phyloP scores from a whole-genome alignment of 2,113 vertebrate genomes.

The Silurus asotus region DNA sequence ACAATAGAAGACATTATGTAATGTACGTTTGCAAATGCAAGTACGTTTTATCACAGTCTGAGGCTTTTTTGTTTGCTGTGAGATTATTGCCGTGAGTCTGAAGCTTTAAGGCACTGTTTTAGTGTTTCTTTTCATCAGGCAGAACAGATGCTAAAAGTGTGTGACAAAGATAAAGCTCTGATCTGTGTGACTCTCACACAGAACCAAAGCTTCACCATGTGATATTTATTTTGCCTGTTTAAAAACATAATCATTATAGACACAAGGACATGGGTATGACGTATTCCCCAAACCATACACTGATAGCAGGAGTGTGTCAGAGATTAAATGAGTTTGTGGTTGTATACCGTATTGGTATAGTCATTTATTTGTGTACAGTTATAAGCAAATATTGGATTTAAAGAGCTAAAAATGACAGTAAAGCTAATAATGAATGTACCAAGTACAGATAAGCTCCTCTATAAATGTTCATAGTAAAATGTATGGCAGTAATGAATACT shows the following conservation, averaged over 20 bases:
- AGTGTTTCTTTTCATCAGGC: background rate
- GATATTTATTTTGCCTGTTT: background rate
- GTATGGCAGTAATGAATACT: background rate
- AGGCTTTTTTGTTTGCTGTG: background rate
- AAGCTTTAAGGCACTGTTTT: background rate
- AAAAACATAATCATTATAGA: background rate
- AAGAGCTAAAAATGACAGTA: background rate
- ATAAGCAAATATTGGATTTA: background rate
- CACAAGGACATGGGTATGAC: constrained; percentile 39
- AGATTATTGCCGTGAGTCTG: background rate
- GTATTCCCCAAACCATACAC: background rate
- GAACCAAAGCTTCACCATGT: background rate
- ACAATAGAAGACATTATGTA: background rate
- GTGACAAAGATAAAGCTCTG: background rate
- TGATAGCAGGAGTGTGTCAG: constrained; percentile 30
- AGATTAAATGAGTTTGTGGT: background rate
- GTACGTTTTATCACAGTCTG: background rate
- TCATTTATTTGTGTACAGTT: background rate
- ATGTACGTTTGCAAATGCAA: background rate
- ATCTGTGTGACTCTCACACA: background rate
- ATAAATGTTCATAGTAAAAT: background rate
- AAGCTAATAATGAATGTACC: background rate
- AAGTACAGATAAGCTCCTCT: background rate
- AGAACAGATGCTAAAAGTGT: background rate
- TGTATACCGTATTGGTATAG: background rate